Evolutionary conservation across 2,113 vertebrate genomes (phyloP).

Genomic region (Sula dactylatra): DNA sequence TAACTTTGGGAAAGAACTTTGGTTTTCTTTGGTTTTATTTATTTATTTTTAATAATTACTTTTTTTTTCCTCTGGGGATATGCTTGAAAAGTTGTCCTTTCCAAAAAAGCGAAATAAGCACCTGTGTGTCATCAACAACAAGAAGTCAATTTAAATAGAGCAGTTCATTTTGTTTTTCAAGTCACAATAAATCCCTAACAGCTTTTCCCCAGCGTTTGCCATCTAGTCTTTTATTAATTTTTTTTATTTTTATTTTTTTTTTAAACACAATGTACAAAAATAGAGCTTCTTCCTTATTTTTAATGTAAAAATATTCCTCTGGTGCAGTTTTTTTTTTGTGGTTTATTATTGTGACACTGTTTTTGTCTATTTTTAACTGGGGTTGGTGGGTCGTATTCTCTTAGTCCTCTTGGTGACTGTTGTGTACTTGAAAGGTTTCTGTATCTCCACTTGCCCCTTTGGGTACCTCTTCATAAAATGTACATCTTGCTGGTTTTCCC

Average conservation of each 20-base stretch:
- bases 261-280: conserved; percentile 85
- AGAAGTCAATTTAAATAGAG: conserved; percentile 70
- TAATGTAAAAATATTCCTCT: conserved; percentile 87
- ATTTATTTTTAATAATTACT: conserved; percentile 38
- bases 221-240: conserved; percentile 75
- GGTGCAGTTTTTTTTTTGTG: conserved; percentile 72
- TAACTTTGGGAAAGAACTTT: conserved; percentile 78
- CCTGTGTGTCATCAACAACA: conserved; percentile 71
- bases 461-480: conserved; percentile 91
- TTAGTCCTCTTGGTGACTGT: conserved; percentile 86
- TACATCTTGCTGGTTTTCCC: conserved; percentile 87
- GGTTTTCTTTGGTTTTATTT: conserved; percentile 73
- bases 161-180: conserved; percentile 75
- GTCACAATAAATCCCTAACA: conserved; percentile 75
- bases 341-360: conserved; percentile 55
- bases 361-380: conserved; percentile 71
- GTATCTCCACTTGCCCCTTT: conserved; percentile 82
- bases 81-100: conserved; percentile 71
- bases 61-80: conserved; percentile 62
- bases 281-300: conserved; percentile 85
- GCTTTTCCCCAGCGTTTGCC: conserved; percentile 71
- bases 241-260: conserved; percentile 72
- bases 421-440: conserved; percentile 87
- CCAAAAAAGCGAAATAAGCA: conserved; percentile 70
- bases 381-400: conserved; percentile 80